phyloP scores from a whole-genome alignment of 2,113 vertebrate genomes.

The Microcebus tavaratra region DNA sequence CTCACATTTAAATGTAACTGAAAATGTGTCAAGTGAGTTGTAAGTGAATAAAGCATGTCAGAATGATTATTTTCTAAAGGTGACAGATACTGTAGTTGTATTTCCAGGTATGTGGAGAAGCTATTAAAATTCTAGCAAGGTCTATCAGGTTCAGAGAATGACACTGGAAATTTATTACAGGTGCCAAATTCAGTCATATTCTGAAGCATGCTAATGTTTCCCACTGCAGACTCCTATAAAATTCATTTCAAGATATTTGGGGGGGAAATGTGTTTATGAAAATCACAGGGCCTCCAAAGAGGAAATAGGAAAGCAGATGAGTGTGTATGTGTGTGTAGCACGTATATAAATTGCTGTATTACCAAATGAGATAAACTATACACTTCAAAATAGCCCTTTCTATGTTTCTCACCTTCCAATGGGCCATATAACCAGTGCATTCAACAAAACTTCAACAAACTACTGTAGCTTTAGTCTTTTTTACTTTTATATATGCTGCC shows the following conservation, averaged over 20 bases:
- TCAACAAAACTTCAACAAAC: background rate
- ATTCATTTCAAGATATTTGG: conserved; percentile 66
- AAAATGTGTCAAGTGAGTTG: conserved; percentile 68
- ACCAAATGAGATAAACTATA: conserved; percentile 22
- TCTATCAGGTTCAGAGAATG: conserved; percentile 69
- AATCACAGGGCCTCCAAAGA: conserved; percentile 45
- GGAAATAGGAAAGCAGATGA: background rate
- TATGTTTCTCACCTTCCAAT: background rate
- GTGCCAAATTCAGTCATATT: conserved; percentile 54
- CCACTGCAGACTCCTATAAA: conserved; percentile 61
- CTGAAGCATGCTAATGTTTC: conserved; percentile 68
- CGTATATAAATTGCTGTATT: background rate
- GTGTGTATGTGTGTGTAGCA: background rate
- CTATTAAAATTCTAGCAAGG: conserved; percentile 75
- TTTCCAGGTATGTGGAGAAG: conserved; percentile 62
- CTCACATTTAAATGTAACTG: conserved; percentile 60
- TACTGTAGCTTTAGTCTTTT: background rate
- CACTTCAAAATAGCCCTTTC: background rate
- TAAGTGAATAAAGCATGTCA: conserved; percentile 62
- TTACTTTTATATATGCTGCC: background rate
- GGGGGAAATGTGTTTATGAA: conserved; percentile 55
- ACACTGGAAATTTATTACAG: conserved; percentile 69
- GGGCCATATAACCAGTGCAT: background rate
- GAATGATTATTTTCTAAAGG: conserved; percentile 55
- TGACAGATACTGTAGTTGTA: conserved; percentile 58